These are phyloP conservation scores for Streptopelia turtur DNA, from an alignment of 2,797 vertebrate genomes.

Conservation along the genomic window DNA sequence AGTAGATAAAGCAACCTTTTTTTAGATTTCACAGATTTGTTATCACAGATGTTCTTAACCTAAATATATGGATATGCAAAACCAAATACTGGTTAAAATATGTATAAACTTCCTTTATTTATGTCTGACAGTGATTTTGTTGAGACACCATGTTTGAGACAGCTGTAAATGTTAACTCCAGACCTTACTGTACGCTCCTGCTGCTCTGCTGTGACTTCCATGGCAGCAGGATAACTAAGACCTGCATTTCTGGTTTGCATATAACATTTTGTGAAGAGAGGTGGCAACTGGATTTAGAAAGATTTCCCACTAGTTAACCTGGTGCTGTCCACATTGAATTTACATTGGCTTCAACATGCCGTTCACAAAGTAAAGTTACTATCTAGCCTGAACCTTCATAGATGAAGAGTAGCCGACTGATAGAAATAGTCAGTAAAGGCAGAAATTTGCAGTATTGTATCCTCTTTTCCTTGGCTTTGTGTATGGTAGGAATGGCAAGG, in stretches of 20 bases:
- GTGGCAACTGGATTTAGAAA: not conserved
- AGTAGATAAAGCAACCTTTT: not conserved
- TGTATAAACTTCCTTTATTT: slow-evolving; percentile 71
- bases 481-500: not conserved
- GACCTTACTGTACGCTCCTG: not conserved
- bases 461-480: not conserved
- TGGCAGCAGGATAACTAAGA: not conserved
- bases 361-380: not conserved
- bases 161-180: slow-evolving; percentile 20
- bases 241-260: not conserved
- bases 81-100: slow-evolving; percentile 54
- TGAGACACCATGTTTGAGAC: slow-evolving; percentile 24
- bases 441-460: not conserved
- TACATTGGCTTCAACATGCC: not conserved
- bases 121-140: slow-evolving; percentile 42
- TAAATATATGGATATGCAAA: slow-evolving; percentile 59
- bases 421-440: not conserved
- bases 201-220: not conserved
- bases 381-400: not conserved
- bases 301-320: not conserved
- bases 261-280: not conserved
- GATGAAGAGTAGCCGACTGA: not conserved
- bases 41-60: slow-evolving; percentile 66
- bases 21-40: slow-evolving; percentile 9
- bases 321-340: not conserved